A percentile compares a stretch with the other conserved stretches of the same genome.
These are phyloP conservation scores for Prosopocoilus inquinatus DNA, from an alignment of 2,888 invertebrate genomes.

Conservation along the genomic window DNA sequence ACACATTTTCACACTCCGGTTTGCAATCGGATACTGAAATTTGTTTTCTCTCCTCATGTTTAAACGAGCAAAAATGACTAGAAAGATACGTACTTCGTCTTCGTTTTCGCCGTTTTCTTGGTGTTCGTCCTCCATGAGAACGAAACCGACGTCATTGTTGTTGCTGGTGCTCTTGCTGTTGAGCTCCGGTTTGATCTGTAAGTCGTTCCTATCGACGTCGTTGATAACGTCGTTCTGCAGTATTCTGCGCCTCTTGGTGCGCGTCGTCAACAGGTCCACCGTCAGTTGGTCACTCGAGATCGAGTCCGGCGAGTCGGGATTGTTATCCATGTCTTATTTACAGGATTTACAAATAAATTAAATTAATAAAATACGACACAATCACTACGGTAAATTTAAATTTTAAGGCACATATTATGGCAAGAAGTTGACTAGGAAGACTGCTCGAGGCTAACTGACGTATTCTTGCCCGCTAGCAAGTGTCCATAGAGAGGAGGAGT, in stretches of 20 bases:
- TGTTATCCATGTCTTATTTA: constrained; percentile 41
- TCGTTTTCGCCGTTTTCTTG: constrained; percentile 32
- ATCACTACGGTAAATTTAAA: constrained; percentile 11
- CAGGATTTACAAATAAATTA: constrained; percentile 3
- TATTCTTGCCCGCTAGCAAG: constrained; percentile 47
- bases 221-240: constrained; percentile 31
- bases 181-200: constrained; percentile 18
- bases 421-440: constrained; percentile 45
- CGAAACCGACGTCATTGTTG: constrained; percentile 52
- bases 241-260: constrained; percentile 42
- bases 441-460: constrained; percentile 49
- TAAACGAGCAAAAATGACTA: too few species aligned
- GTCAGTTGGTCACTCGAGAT: constrained; percentile 48
- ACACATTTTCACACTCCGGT: too few species aligned
- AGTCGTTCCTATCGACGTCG: constrained; percentile 17
- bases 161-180: constrained; percentile 40
- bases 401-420: constrained; percentile 28
- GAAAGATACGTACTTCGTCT: constrained; percentile 15
- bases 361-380: constrained; percentile 7
- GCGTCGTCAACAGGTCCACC: constrained; percentile 45
- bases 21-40: too few species aligned
- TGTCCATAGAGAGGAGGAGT: constrained; percentile 42
- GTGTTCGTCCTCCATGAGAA: constrained; percentile 49
- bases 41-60: too few species aligned
- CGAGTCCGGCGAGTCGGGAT: constrained; percentile 50